phyloP scores from a whole-genome alignment of 2,888 invertebrate genomes.

The Ornithoptera alexandrae region DNA sequence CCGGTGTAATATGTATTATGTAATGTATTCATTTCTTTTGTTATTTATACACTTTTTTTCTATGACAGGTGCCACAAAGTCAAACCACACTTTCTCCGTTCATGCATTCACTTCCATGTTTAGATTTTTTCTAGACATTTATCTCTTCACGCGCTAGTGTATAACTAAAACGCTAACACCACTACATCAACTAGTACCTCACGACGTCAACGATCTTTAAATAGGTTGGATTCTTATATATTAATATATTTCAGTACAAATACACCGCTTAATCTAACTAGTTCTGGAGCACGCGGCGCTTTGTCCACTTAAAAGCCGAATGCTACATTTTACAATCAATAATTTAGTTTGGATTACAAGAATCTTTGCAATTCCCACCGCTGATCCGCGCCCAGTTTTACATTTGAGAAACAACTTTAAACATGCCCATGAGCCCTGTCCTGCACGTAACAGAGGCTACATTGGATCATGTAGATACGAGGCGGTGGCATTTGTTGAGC shows the following conservation, averaged over 20 bases:
- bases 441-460: neutral
- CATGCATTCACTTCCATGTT: too few species aligned
- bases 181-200: neutral
- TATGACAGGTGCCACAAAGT: too few species aligned
- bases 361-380: conserved; percentile 7
- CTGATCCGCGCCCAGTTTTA: neutral
- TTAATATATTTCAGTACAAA: neutral
- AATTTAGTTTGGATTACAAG: conserved; percentile 34
- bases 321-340: conserved; percentile 35
- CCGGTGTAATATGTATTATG: too few species aligned
- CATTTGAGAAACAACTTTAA: neutral
- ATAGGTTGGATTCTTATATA: conserved; percentile 9
- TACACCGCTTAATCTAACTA: conserved; percentile 5
- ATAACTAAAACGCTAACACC: too few species aligned
- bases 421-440: neutral
- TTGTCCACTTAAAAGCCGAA: conserved; percentile 27
- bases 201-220: conserved; percentile 2
- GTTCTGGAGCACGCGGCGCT: conserved; percentile 13
- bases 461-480: conserved; percentile 28
- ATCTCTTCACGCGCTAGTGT: too few species aligned
- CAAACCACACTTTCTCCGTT: too few species aligned
- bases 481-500: conserved; percentile 37
- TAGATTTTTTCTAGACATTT: too few species aligned
- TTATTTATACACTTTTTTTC: too few species aligned
- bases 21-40: too few species aligned